A percentile compares a stretch with the other conserved stretches of the same genome.
phyloP scores from a whole-genome alignment of 2,888 invertebrate genomes.

The Schizotus pectinicornis region DNA sequence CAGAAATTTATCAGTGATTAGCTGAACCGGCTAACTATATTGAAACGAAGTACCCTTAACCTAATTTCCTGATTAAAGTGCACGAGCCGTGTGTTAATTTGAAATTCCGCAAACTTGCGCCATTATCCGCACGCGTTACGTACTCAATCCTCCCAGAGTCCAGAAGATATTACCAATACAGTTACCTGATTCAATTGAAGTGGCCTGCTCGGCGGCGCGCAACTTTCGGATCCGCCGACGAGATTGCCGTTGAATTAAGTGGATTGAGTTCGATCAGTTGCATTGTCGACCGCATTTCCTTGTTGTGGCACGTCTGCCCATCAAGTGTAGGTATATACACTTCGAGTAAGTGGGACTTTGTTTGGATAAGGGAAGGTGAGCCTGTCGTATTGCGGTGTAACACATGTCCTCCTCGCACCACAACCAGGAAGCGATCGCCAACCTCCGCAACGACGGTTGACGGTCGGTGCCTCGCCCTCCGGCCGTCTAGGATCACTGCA shows the following conservation, averaged over 20 bases:
- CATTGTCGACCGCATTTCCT: neutral
- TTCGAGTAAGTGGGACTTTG: neutral
- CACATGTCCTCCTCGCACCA: slow-evolving; percentile 24
- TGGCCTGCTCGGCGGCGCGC: neutral
- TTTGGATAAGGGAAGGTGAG: neutral
- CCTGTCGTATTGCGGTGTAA: slow-evolving; percentile 3
- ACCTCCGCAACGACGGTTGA: slow-evolving; percentile 13
- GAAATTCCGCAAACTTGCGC: slow-evolving; percentile 23
- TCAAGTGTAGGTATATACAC: too few relatives aligned
- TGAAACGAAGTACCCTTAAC: slow-evolving; percentile 22
- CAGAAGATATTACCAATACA: neutral
- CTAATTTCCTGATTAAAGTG: slow-evolving; percentile 23
- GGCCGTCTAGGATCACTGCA: slow-evolving; percentile 35
- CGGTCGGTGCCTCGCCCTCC: slow-evolving; percentile 25
- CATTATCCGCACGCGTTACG: slow-evolving; percentile 21
- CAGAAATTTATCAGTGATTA: slow-evolving; percentile 24
- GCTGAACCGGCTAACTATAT: slow-evolving; percentile 16
- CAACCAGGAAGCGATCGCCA: slow-evolving; percentile 21
- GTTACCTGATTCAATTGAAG: slow-evolving; percentile 13
- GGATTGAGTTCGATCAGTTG: slow-evolving; percentile 11
- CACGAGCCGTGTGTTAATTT: slow-evolving; percentile 15
- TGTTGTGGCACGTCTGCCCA: too few relatives aligned
- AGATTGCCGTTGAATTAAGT: slow-evolving; percentile 7
- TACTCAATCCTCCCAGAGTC: slow-evolving; percentile 1
- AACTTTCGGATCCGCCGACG: neutral